A percentile compares a stretch with the other conserved stretches of the same genome.
These are phyloP conservation scores for Seira sanloemensis DNA, from an alignment of 2,888 invertebrate species.

Conservation along the genomic window DNA sequence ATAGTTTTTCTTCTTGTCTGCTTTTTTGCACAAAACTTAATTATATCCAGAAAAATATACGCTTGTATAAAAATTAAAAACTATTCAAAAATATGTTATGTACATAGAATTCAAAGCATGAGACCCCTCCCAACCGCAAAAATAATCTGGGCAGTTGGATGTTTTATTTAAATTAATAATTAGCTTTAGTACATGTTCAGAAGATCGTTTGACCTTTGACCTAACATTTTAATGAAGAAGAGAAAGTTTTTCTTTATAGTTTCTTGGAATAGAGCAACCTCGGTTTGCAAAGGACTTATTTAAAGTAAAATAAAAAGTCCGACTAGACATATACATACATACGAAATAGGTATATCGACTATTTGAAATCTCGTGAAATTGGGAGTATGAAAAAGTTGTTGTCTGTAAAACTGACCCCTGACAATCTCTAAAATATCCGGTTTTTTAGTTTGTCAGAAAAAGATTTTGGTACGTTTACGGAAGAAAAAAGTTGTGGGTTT, in stretches of 20 bases:
- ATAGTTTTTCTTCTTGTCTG: constrained; percentile 4
- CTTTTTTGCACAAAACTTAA: constrained; percentile 29
- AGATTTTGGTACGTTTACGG: no score
- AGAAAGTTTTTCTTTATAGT: constrained; percentile 15
- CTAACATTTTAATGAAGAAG: not conserved
- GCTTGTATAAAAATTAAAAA: not conserved
- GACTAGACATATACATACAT: no score
- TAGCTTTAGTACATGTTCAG: not conserved
- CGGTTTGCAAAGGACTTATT: constrained; percentile 37
- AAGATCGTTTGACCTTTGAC: not conserved
- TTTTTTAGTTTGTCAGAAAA: no score
- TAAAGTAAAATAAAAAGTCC: constrained; percentile 39
- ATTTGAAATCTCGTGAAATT: no score
- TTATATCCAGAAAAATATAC: constrained; percentile 1
- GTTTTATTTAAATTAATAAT: not conserved
- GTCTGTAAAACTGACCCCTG: not conserved
- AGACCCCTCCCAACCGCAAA: constrained; percentile 35
- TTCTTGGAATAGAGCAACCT: constrained; percentile 62
- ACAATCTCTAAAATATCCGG: not conserved
- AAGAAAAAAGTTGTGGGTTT: no score
- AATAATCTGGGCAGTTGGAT: not conserved
- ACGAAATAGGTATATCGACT: no score
- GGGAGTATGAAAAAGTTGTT: no score
- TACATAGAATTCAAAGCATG: constrained; percentile 46
- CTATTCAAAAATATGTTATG: not conserved